Conservation (phyloP, 2,888 invertebrate genomes). For the Trisateles emortualis region DNA sequence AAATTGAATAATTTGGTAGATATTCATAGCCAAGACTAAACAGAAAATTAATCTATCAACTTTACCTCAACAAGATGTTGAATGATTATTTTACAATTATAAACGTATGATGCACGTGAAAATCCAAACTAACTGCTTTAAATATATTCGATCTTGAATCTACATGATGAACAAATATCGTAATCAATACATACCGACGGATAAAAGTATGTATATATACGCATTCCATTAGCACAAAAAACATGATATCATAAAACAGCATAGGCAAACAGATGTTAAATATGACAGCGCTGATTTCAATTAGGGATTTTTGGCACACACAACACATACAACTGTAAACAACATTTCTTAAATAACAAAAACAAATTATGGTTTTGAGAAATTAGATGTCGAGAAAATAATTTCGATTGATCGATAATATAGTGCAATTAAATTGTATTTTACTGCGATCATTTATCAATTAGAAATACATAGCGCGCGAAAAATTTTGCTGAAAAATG, state of each 20-base stretch:
- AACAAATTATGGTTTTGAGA: background rate
- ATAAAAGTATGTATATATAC: background rate
- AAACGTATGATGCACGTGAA: background rate
- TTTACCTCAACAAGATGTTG: background rate
- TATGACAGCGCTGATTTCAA: constrained; percentile 10
- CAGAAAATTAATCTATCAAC: background rate
- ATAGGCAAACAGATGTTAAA: constrained; percentile 5
- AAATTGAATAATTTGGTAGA: too few species aligned
- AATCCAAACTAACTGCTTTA: background rate
- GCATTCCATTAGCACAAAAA: background rate
- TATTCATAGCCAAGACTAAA: background rate
- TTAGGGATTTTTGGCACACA: constrained; percentile 8
- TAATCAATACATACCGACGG: background rate
- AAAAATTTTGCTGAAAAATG: too few species aligned
- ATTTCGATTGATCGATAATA: too few species aligned
- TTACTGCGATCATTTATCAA: too few species aligned
- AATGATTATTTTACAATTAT: background rate
- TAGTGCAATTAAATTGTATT: too few species aligned
- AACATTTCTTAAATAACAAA: background rate
- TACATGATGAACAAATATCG: background rate
- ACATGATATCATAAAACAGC: background rate
- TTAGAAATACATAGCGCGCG: too few species aligned
- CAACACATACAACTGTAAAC: background rate
- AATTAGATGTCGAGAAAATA: too few species aligned
- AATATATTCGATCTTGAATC: background rate